phyloP scores from a whole-genome alignment of 2,113 vertebrate genomes.

The Hippocampus comes region DNA sequence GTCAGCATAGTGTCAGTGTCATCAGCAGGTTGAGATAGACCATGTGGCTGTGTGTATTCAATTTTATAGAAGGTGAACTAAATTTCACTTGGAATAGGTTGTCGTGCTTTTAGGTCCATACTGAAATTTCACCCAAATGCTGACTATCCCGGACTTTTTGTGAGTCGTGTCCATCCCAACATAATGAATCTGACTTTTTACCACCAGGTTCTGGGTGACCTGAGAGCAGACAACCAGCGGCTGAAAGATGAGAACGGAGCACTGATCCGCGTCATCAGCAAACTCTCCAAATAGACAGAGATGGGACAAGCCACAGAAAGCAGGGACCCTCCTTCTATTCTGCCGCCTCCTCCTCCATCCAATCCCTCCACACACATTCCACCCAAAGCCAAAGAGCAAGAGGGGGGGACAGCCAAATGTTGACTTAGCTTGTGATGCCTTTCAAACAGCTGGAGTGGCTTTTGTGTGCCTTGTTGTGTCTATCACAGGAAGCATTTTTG shows the following conservation, averaged over 20 bases:
- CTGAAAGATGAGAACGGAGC: constrained; percentile 98
- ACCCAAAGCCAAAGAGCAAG: constrained; percentile 72
- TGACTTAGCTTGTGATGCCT: constrained; percentile 54
- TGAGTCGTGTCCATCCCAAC: background rate
- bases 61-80: too few relatives aligned
- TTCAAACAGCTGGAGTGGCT: constrained; percentile 51
- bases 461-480: constrained; percentile 51
- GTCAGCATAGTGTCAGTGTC: too few relatives aligned
- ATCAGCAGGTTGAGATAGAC: too few relatives aligned
- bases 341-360: background rate
- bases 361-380: constrained; percentile 55
- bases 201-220: constrained; percentile 86
- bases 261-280: constrained; percentile 98
- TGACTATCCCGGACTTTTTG: background rate
- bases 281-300: constrained; percentile 90
- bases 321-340: constrained; percentile 43
- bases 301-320: constrained; percentile 36
- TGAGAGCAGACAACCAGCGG: constrained; percentile 95
- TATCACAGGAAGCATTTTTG: constrained; percentile 34
- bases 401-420: constrained; percentile 41
- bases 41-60: too few relatives aligned
- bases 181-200: constrained; percentile 10
- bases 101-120: background rate
- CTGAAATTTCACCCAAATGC: background rate
- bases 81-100: too few relatives aligned